Conservation (phyloP, 2,797 vertebrate species). For the Takifugu ocellatus region DNA sequence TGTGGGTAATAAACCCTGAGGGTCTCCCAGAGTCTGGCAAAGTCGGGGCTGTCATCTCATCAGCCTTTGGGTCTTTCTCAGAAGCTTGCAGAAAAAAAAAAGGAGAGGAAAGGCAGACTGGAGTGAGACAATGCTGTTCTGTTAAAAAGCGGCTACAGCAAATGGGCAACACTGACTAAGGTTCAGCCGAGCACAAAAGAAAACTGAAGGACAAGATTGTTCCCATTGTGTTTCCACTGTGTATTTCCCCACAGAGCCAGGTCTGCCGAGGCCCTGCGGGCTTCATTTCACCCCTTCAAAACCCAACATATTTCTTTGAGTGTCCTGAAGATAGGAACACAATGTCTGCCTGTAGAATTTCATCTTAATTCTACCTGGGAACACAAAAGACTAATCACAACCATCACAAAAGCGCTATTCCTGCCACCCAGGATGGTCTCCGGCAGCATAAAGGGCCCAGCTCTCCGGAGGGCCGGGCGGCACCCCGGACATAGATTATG, state of each 20-base stretch:
- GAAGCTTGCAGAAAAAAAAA: constrained; percentile 49
- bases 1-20: constrained; percentile 73
- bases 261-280: constrained; percentile 70
- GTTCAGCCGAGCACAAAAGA: constrained; percentile 74
- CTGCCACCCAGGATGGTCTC: constrained; percentile 58
- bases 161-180: constrained; percentile 69
- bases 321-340: constrained; percentile 75
- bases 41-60: constrained; percentile 71
- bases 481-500: constrained; percentile 39
- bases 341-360: constrained; percentile 77
- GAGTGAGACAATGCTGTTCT: constrained; percentile 62
- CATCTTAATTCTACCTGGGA: constrained; percentile 81
- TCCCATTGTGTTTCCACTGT: constrained; percentile 70
- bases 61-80: constrained; percentile 70
- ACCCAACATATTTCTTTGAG: constrained; percentile 74
- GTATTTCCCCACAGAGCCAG: constrained; percentile 76
- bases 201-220: constrained; percentile 78
- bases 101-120: constrained; percentile 48
- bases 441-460: constrained; percentile 59
- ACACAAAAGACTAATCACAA: constrained; percentile 82
- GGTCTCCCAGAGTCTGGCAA: constrained; percentile 70
- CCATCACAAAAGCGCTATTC: constrained; percentile 75
- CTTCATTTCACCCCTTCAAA: constrained; percentile 78
- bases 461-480: constrained; percentile 57
- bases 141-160: constrained; percentile 65